Percentiles rank a stretch among this genome's conserved stretches.
Evolutionary conservation across 2,113 vertebrate species (phyloP).

Genomic region (Lycocorax pyrrhopterus): DNA sequence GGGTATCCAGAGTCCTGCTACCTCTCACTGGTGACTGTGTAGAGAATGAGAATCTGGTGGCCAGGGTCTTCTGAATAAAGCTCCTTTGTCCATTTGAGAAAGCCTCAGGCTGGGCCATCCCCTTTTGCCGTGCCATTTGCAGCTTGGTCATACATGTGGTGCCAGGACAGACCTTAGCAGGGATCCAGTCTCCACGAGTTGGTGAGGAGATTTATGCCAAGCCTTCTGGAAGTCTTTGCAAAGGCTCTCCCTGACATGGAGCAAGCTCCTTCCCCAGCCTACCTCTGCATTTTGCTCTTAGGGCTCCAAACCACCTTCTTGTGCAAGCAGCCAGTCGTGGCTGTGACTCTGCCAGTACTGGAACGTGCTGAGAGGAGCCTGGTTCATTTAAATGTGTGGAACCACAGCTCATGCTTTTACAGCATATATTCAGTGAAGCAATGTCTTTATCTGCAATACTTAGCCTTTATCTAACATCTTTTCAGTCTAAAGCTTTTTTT

Average conservation of each 20-base stretch:
- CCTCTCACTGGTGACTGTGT: rapidly evolving
- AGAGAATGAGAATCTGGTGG: neutral
- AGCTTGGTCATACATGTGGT: rapidly evolving
- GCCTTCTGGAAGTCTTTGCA: neutral
- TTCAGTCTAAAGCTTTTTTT: slow-evolving; percentile 53
- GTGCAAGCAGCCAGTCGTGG: neutral
- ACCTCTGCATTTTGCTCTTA: neutral
- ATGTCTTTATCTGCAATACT: slow-evolving; percentile 55
- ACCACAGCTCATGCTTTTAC: slow-evolving; percentile 52
- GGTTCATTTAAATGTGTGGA: slow-evolving; percentile 26
- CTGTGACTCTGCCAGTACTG: neutral
- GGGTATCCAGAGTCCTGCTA: neutral
- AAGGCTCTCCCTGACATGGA: neutral
- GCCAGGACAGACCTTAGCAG: neutral
- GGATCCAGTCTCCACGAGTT: rapidly evolving
- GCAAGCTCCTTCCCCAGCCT: neutral
- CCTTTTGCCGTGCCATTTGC: neutral
- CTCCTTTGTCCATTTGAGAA: neutral
- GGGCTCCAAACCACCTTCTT: neutral
- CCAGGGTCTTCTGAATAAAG: neutral
- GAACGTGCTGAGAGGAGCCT: neutral
- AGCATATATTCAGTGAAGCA: slow-evolving; percentile 41
- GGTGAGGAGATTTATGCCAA: neutral
- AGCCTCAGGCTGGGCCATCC: neutral
- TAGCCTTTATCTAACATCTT: slow-evolving; percentile 62